Conservation (phyloP, 2,113 vertebrate genomes). For the Candoia aspera region DNA sequence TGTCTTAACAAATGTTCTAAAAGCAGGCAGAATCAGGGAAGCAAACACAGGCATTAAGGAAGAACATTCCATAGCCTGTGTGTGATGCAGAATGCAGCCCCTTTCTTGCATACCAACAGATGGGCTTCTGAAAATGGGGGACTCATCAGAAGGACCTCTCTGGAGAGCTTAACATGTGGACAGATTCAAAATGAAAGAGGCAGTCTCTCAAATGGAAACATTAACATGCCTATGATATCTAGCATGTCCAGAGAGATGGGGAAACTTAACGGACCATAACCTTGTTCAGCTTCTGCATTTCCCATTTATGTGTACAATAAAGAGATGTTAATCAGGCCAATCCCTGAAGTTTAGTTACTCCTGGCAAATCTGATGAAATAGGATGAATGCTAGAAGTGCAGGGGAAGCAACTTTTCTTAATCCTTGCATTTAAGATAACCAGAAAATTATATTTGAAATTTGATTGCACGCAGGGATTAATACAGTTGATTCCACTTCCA, state of each 20-base stretch:
- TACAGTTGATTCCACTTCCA: background rate
- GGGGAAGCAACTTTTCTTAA: slow-evolving; percentile 39
- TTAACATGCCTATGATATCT: background rate
- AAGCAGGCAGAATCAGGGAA: background rate
- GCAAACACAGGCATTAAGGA: background rate
- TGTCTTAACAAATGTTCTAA: background rate
- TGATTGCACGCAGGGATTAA: slow-evolving; percentile 23
- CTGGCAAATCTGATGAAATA: background rate
- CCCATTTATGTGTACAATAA: background rate
- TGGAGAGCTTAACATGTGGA: background rate
- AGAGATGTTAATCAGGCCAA: slow-evolving; percentile 54
- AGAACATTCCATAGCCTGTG: background rate
- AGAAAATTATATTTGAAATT: slow-evolving; percentile 44
- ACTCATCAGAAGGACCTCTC: background rate
- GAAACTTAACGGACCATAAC: background rate
- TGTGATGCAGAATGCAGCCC: background rate
- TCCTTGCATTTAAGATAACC: slow-evolving; percentile 13
- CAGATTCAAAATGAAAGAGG: background rate
- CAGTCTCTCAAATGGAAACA: background rate
- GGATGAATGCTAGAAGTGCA: accelerated
- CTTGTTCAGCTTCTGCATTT: background rate
- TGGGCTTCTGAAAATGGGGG: background rate
- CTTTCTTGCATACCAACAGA: background rate
- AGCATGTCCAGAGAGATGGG: background rate
- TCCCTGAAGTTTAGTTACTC: slow-evolving; percentile 49